A percentile compares a stretch with the other conserved stretches of the same genome.
Evolutionary conservation across 2,888 invertebrate species (phyloP).

Genomic region (Pherbina coryleti): DNA sequence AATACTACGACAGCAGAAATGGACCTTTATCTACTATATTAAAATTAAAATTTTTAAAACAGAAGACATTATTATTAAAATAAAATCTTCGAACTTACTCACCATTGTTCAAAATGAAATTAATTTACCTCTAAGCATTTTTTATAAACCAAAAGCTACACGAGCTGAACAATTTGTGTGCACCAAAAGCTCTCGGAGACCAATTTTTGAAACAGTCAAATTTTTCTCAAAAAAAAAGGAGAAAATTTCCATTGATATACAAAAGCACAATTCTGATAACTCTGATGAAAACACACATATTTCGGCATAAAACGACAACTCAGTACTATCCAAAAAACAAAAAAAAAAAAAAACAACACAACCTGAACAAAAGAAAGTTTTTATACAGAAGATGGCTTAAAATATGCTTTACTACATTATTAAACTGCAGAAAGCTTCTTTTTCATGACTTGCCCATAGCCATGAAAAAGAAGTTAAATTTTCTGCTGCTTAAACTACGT

Average conservation of each 20-base stretch:
- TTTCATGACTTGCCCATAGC: slow-evolving; percentile 55
- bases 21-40: no score
- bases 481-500: slow-evolving; percentile 28
- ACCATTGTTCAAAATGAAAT: no score
- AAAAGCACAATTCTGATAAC: slow-evolving; percentile 42
- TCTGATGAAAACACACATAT: neutral
- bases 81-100: no score
- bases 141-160: neutral
- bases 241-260: slow-evolving; percentile 42
- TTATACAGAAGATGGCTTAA: slow-evolving; percentile 68
- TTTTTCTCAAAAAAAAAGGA: neutral
- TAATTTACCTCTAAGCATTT: no score
- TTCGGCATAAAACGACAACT: slow-evolving; percentile 51
- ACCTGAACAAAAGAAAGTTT: slow-evolving; percentile 31
- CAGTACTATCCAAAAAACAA: slow-evolving; percentile 41
- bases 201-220: neutral
- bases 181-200: slow-evolving; percentile 12
- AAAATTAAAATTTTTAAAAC: no score
- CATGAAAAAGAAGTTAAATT: slow-evolving; percentile 43
- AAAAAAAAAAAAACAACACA: slow-evolving; percentile 35
- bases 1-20: no score
- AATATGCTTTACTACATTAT: slow-evolving; percentile 70
- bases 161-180: neutral
- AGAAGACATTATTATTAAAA: no score
- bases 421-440: slow-evolving; percentile 62